These are phyloP conservation scores for Bungarus multicinctus DNA, from an alignment of 2,113 vertebrate genomes.

Conservation along the genomic window DNA sequence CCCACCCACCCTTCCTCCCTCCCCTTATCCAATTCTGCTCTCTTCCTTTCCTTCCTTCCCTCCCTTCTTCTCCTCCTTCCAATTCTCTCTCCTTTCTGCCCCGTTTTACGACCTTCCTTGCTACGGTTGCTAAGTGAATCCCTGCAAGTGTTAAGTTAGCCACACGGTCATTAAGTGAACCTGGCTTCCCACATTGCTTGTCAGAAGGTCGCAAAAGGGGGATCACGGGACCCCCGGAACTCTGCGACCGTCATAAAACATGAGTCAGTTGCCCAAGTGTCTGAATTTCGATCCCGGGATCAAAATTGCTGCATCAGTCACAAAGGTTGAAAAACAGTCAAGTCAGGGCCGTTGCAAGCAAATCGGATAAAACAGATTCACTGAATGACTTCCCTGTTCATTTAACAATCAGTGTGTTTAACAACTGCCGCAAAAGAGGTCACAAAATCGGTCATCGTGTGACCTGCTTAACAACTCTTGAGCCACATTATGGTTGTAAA, in stretches of 20 bases:
- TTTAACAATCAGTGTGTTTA: neutral
- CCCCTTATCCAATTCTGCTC: too few relatives aligned
- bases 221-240: neutral
- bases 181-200: neutral
- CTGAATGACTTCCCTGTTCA: too few relatives aligned
- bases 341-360: neutral
- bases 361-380: neutral
- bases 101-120: neutral
- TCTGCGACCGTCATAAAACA: neutral
- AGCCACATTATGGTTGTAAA: neutral
- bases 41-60: too few relatives aligned
- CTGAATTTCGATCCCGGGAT: neutral
- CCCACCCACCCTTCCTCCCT: accelerated
- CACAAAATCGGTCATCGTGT: too few relatives aligned
- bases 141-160: neutral
- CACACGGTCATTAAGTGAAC: neutral
- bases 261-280: neutral
- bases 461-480: neutral
- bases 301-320: neutral
- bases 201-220: neutral
- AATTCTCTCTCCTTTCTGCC: too few relatives aligned
- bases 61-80: too few relatives aligned
- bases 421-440: neutral
- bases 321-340: neutral
- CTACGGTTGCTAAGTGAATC: neutral